Base-by-base conservation (phyloP, 1,140 invertebrate genomes). In the Drosophila lowei region DNA sequence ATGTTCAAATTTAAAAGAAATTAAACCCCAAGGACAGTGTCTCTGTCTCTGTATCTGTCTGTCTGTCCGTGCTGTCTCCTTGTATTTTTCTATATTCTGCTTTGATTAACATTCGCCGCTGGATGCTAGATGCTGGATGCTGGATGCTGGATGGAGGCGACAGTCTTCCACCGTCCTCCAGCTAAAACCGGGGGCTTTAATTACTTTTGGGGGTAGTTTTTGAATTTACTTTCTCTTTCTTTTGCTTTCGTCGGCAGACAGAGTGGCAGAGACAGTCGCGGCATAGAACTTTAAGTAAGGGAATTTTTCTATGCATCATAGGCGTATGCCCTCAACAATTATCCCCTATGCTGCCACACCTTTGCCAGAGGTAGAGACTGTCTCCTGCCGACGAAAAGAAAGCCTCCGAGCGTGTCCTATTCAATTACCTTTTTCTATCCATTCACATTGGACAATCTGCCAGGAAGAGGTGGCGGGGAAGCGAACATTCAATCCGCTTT, bases 201-300 rank as follows among this genome's bases (percentile, higher is more conserved):
- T 86, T 86, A 86, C 81, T 86, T 85, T 88, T 86, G 77, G 78
- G 81, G 81, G 81, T 86, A 86, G 81, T 86, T 86, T 85, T 48
- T 18, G 67, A 63, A 79, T 55, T 74, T 54, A 43, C 43, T 64
- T 50, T 68, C 18, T 72, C 11, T 60, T 44, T 54, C 16, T 44
- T 23, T 48, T 57, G 1, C 18, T 18, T 18, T 18, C 2, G 18
- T 3, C 25, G 50, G n/a, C 41, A n/a, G 11, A 41, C 8, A 11
- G 25, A 50, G 47, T 46, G 28, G 50, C 60, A 67, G 50, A 62
- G 54, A 63, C 59, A 67, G 62, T 61, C 44, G 23, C 42, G 46
- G 30, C 28, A 67, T n/a, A 46, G n/a, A 49, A 64, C 67, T 62
- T 85, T 43, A 84, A 84, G 71, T 47, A 63, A 67, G 46, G 18